Evolutionary conservation across 2,113 vertebrate species (phyloP), one percentile per base, ranked within the genome.

Genomic region (Chelonoidis abingdonii): DNA sequence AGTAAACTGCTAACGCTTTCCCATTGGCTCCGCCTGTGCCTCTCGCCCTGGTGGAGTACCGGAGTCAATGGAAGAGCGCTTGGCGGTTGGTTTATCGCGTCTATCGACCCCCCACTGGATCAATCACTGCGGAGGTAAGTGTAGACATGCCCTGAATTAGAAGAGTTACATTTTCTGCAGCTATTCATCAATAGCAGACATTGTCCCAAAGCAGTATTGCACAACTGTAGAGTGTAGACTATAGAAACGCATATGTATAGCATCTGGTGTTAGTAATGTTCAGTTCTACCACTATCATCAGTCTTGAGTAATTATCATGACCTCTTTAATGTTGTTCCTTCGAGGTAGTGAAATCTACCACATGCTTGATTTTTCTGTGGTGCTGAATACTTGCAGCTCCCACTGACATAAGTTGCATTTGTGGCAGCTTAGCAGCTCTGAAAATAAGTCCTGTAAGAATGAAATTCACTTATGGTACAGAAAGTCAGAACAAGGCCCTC

Each of bases 381-480:
- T 49, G 41, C 4, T 85, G 17, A 19, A 10, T 52, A 25, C 16
- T 85, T 75, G 38, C 41, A 90, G 17, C 25, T 83, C 14, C 10
- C 83, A 2, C 4, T 81, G 59, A 84, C 76, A 38, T 3, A 24
- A 57, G 11, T 10, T 52, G 27, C 4, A 0, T 0, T 4, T 65
- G 44, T 6, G 14, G 25, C 13, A 1, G 1, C 6, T 89, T 8
- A 5, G 14, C 81, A 72, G 16, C 8, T 52, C 9, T 79, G 65
- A 65, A 83, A 84, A 24, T 4, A 80, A 57, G 14, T n/a, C 54
- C 52, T 79, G 49, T 35, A 65, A 89, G 82, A 80, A n/a, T n/a
- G 9, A 47, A 76, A 35, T 53, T 8, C 2, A 6, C 4, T 59
- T 38, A n/a, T 50, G 44, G 49, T 38, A 59, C 31, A 49, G 44